Evolutionary conservation across 2,113 vertebrate genomes (phyloP).

Genomic region (Eleginops maclovinus): DNA sequence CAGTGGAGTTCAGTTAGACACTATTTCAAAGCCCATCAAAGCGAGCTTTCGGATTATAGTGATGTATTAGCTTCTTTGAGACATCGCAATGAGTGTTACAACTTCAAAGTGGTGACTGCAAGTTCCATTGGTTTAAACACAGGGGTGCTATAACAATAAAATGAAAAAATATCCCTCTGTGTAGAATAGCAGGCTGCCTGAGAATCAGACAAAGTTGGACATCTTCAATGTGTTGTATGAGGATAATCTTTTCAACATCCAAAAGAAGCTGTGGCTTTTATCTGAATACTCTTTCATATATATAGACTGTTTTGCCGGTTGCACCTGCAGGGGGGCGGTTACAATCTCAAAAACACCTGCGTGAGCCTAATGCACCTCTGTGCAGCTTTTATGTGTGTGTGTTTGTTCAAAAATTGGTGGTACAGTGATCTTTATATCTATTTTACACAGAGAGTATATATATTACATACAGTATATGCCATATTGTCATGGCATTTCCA

Average conservation of each 20-base stretch:
- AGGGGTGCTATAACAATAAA: slow-evolving; percentile 18
- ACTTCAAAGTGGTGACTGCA: slow-evolving; percentile 62
- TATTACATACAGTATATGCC: no score
- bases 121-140: slow-evolving; percentile 45
- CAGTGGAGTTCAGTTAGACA: slow-evolving; percentile 47
- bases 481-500: no score
- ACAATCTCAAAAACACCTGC: slow-evolving; percentile 14
- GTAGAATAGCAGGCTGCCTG: slow-evolving; percentile 18
- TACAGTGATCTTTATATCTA: no score
- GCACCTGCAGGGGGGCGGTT: slow-evolving; percentile 19
- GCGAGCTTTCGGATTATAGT: slow-evolving; percentile 46
- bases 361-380: background rate
- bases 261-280: slow-evolving; percentile 28
- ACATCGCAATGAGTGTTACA: slow-evolving; percentile 46
- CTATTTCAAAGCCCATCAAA: slow-evolving; percentile 65
- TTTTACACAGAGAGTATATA: no score
- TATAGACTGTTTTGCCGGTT: slow-evolving; percentile 24
- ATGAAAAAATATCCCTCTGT: slow-evolving; percentile 18
- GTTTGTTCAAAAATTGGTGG: background rate
- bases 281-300: slow-evolving; percentile 5
- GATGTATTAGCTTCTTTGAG: slow-evolving; percentile 57
- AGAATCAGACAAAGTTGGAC: slow-evolving; percentile 34
- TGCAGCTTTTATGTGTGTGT: background rate
- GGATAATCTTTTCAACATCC: slow-evolving; percentile 36
- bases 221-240: slow-evolving; percentile 6